phyloP scores from a whole-genome alignment of 1,140 invertebrate species.

The Pseudachorutes palmiensis region DNA sequence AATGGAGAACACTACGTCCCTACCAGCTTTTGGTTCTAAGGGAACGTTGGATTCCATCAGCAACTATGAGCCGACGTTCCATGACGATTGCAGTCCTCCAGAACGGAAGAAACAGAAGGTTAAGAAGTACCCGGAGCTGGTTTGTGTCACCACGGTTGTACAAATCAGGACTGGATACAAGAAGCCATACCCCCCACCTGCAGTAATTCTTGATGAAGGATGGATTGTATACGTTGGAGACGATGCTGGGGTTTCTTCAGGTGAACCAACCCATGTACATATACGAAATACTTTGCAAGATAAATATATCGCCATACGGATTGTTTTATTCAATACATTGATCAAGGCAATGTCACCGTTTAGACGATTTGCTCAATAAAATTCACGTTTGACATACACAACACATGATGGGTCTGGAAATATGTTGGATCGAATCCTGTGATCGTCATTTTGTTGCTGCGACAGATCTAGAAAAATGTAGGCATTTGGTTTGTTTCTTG shows the following conservation, averaged over 20 bases:
- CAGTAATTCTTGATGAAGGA: neutral
- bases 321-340: neutral
- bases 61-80: neutral
- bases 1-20: too few relatives aligned
- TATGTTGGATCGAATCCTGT: neutral
- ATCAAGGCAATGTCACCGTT: neutral
- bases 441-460: slow-evolving; percentile 20
- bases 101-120: neutral
- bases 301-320: neutral
- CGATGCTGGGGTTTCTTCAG: neutral
- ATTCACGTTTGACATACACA: slow-evolving; percentile 18
- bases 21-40: too few relatives aligned
- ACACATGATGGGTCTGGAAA: slow-evolving; percentile 22
- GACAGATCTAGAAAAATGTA: slow-evolving; percentile 19
- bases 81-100: neutral
- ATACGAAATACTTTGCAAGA: neutral
- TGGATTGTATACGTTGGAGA: neutral
- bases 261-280: neutral
- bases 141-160: neutral
- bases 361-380: neutral
- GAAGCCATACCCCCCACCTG: neutral
- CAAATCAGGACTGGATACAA: neutral
- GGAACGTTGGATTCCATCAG: too few relatives aligned
- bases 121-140: neutral
- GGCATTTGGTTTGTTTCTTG: neutral